phyloP scores from a whole-genome alignment of 2,797 vertebrate species.

The Leuciscus waleckii region DNA sequence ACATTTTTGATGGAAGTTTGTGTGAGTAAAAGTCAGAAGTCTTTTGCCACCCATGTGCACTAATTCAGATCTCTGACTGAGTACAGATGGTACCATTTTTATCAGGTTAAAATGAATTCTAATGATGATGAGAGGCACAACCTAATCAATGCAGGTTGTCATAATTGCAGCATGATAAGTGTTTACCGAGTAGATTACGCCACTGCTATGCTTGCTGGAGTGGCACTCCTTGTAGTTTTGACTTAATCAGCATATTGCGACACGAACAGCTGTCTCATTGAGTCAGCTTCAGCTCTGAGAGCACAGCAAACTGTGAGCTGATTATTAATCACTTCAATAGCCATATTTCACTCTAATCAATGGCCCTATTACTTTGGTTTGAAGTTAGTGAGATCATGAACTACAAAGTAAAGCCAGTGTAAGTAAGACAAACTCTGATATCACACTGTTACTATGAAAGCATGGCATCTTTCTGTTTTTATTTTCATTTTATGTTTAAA shows the following conservation, averaged over 20 bases:
- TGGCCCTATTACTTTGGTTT: constrained; percentile 27
- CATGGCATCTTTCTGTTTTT: not conserved
- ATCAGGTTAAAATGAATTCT: constrained; percentile 74
- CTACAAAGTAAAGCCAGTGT: not conserved
- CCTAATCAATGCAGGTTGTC: constrained; percentile 80
- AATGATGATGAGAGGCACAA: constrained; percentile 81
- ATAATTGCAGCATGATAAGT: constrained; percentile 72
- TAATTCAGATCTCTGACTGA: constrained; percentile 62
- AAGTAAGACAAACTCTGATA: not conserved
- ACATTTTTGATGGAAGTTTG: not conserved
- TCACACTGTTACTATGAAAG: not conserved
- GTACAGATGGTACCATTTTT: constrained; percentile 82
- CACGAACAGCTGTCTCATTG: constrained; percentile 69
- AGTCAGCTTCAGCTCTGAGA: constrained; percentile 71
- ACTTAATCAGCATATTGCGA: constrained; percentile 70
- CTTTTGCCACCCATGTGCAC: constrained; percentile 25
- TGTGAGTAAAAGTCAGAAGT: not conserved
- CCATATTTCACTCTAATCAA: constrained; percentile 45
- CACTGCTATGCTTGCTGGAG: constrained; percentile 73
- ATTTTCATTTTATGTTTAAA: not conserved
- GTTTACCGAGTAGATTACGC: constrained; percentile 80
- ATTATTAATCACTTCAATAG: constrained; percentile 61
- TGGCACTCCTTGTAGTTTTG: constrained; percentile 74
- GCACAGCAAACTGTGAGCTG: constrained; percentile 66
- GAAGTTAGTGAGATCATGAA: constrained; percentile 20